Percentiles rank a stretch among this genome's conserved stretches.
phyloP scores from a whole-genome alignment of 2,797 vertebrate species.

The Semotilus atromaculatus region DNA sequence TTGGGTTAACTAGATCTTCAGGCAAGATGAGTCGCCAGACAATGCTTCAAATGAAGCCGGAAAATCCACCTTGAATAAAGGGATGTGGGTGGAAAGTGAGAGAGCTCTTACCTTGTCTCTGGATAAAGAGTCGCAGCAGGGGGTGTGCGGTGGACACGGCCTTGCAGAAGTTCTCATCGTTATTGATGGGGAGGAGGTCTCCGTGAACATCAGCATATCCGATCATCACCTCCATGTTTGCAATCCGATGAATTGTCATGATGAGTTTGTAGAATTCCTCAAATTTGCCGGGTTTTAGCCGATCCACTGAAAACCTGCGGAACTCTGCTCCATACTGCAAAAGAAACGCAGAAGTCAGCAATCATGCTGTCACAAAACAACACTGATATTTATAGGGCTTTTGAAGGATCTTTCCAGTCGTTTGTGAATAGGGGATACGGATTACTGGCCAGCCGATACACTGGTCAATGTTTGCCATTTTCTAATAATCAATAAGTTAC shows the following conservation, averaged over 20 bases:
- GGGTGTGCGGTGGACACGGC: constrained; percentile 95
- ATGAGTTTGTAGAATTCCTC: constrained; percentile 98
- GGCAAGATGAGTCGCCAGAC: constrained; percentile 6
- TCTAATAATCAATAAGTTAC: not conserved
- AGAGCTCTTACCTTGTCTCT: constrained; percentile 87
- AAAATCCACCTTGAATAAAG: constrained; percentile 27
- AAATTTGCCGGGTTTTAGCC: constrained; percentile 93
- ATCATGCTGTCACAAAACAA: not conserved
- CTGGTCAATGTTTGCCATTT: not conserved
- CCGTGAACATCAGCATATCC: constrained; percentile 96
- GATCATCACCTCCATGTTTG: constrained; percentile 93
- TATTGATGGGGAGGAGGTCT: constrained; percentile 97
- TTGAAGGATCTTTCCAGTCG: not conserved
- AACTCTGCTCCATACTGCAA: constrained; percentile 96
- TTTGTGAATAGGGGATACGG: not conserved
- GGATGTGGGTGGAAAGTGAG: constrained; percentile 24
- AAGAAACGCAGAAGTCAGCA: not conserved
- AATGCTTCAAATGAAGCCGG: constrained; percentile 23
- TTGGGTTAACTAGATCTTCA: not conserved
- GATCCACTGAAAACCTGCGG: constrained; percentile 93
- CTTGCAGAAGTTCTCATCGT: constrained; percentile 98
- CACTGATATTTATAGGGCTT: not conserved
- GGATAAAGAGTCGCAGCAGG: constrained; percentile 94
- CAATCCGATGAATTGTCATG: constrained; percentile 92
- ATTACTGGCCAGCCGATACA: not conserved